Conservation (phyloP, 2,113 vertebrate genomes). For the Hypanus sabinus region DNA sequence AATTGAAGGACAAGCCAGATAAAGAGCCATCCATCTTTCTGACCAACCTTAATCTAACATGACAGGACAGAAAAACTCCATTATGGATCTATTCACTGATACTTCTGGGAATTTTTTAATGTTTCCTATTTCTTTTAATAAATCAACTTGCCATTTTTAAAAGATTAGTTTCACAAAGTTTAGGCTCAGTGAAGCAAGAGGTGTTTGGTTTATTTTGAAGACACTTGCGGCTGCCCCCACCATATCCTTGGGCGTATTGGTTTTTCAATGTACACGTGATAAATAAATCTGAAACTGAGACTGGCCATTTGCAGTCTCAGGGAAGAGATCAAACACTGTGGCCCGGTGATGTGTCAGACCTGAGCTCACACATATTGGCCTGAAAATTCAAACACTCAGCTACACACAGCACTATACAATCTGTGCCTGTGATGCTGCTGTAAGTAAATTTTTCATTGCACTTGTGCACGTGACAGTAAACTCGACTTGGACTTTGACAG, state of each 20-base stretch:
- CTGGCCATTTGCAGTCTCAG: neutral
- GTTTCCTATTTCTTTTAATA: neutral
- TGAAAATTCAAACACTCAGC: no score
- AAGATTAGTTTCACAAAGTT: neutral
- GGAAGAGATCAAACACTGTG: neutral
- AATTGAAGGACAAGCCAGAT: neutral
- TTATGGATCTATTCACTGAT: neutral
- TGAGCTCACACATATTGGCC: no score
- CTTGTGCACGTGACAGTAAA: no score
- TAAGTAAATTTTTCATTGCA: no score
- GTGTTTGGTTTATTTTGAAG: neutral
- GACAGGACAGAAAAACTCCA: slow-evolving; percentile 21
- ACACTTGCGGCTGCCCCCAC: no score
- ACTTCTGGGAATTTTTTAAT: neutral
- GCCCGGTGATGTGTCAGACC: neutral
- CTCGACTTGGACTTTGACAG: no score
- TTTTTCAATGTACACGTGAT: no score
- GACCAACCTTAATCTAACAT: neutral
- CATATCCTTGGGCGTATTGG: no score
- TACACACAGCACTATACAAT: no score
- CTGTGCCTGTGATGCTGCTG: no score
- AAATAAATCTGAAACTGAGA: no score
- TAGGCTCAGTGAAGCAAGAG: neutral
- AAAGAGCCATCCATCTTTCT: neutral
- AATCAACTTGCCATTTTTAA: neutral